Conservation (phyloP, 2,113 vertebrate genomes). For the Siniperca knerii region DNA sequence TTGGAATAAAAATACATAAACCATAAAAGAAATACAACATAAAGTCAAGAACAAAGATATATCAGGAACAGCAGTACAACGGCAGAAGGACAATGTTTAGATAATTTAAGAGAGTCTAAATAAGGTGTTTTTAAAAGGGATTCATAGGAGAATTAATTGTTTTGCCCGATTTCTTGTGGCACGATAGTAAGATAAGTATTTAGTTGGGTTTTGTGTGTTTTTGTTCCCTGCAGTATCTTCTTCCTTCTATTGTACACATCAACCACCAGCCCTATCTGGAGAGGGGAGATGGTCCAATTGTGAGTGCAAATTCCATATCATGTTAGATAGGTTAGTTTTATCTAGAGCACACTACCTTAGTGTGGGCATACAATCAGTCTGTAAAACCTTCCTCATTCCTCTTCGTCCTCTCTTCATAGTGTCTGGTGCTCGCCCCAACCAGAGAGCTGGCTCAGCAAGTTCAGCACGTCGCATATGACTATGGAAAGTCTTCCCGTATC, state of each 20-base stretch:
- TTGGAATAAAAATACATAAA: not conserved
- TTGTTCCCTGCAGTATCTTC: conserved; percentile 88
- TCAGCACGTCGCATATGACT: conserved; percentile 95
- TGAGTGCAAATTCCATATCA: conserved; percentile 82
- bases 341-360: not conserved
- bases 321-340: not conserved
- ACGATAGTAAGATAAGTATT: not conserved
- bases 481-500: conserved; percentile 96
- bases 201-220: not conserved
- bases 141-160: not conserved
- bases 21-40: not conserved
- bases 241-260: conserved; percentile 98
- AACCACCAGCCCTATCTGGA: conserved; percentile 98
- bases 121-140: not conserved
- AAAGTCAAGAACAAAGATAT: not conserved
- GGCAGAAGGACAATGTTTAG: not conserved
- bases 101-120: not conserved
- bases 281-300: conserved; percentile 97
- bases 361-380: not conserved
- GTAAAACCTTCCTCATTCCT: not conserved
- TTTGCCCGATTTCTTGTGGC: not conserved
- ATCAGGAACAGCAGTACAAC: not conserved
- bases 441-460: conserved; percentile 99
- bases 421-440: conserved; percentile 95
- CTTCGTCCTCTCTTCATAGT: conserved; percentile 78